Evolutionary conservation across 2,113 vertebrate species (phyloP).

Genomic region (Spheniscus mendiculus): DNA sequence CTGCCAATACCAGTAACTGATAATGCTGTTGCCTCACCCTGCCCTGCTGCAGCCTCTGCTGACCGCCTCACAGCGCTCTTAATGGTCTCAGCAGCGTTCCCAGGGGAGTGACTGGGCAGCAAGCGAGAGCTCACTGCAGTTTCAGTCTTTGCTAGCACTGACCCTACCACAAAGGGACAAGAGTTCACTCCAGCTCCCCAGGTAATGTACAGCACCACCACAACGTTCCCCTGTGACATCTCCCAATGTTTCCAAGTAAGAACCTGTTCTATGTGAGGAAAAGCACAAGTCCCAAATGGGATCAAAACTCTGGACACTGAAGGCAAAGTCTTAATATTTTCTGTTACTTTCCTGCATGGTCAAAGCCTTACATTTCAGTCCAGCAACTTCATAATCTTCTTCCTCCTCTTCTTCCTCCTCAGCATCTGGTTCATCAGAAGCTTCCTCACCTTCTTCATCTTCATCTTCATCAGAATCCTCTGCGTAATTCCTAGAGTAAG

Average conservation of each 20-base stretch:
- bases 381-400: conserved; percentile 86
- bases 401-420: conserved; percentile 84
- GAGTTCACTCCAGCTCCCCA: not conserved
- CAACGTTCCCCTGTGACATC: not conserved
- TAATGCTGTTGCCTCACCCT: not conserved
- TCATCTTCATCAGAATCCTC: conserved; percentile 89
- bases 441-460: conserved; percentile 81
- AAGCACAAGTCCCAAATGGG: not conserved
- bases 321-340: not conserved
- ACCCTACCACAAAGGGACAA: not conserved
- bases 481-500: conserved; percentile 84
- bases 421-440: conserved; percentile 79
- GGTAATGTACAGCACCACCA: not conserved
- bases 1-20: not conserved
- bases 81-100: not conserved
- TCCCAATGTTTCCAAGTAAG: not conserved
- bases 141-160: not conserved
- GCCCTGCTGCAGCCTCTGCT: not conserved
- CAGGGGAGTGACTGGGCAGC: not conserved
- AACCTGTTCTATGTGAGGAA: not conserved
- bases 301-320: not conserved
- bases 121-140: not conserved
- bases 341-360: not conserved
- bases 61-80: not conserved
- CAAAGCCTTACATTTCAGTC: conserved; percentile 86